These are phyloP conservation scores for Decapterus maruadsi DNA, from an alignment of 2,797 vertebrate genomes.

Conservation along the genomic window DNA sequence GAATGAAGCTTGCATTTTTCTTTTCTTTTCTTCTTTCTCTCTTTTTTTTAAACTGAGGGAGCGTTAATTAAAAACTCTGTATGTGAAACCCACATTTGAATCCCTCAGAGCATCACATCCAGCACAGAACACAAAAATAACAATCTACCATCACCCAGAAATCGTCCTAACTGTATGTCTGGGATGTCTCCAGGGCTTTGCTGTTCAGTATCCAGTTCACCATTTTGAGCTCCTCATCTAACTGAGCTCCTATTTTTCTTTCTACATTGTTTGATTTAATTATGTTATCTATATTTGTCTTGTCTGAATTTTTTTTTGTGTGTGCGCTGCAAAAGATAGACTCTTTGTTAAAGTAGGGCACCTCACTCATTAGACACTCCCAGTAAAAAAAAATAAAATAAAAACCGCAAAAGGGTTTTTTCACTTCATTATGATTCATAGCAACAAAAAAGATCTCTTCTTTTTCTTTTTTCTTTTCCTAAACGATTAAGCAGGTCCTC, in stretches of 20 bases:
- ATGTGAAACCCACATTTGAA: slow-evolving; percentile 57
- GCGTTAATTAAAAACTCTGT: slow-evolving; percentile 60
- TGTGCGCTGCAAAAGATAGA: slow-evolving; percentile 65
- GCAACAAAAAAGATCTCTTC: slow-evolving; percentile 67
- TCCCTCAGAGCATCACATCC: slow-evolving; percentile 57
- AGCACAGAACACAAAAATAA: slow-evolving; percentile 63
- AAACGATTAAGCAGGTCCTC: slow-evolving; percentile 72
- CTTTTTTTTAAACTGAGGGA: background rate
- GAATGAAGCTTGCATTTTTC: background rate
- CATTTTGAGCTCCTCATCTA: slow-evolving; percentile 59
- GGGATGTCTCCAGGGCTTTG: slow-evolving; percentile 62
- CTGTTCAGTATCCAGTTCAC: slow-evolving; percentile 68
- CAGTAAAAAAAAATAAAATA: slow-evolving; percentile 34
- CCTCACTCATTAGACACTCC: slow-evolving; percentile 77
- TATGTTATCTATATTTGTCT: slow-evolving; percentile 82
- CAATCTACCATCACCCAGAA: slow-evolving; percentile 62
- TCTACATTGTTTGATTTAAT: slow-evolving; percentile 79
- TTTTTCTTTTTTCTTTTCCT: slow-evolving; percentile 52
- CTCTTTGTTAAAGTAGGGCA: slow-evolving; percentile 81
- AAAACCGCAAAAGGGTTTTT: slow-evolving; percentile 61
- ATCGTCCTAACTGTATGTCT: slow-evolving; percentile 49
- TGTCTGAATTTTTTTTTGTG: slow-evolving; percentile 67
- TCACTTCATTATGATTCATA: slow-evolving; percentile 76
- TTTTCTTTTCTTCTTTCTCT: background rate
- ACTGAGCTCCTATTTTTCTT: slow-evolving; percentile 59